phyloP scores from a whole-genome alignment of 2,797 vertebrate species.

The Alca torda region DNA sequence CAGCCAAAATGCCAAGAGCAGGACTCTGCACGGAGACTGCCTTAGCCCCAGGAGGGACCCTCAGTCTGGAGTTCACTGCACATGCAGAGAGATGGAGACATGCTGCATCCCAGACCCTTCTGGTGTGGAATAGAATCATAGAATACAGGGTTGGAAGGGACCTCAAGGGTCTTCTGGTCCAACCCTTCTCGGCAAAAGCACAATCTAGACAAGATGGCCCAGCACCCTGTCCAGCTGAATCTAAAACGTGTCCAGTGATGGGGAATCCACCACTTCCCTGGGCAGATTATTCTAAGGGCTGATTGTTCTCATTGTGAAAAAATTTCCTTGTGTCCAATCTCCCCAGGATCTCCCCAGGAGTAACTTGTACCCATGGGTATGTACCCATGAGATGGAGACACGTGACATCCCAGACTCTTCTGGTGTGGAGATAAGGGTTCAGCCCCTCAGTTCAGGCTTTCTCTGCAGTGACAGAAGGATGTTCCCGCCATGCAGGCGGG shows the following conservation, averaged over 20 bases:
- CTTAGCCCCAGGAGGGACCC: not conserved
- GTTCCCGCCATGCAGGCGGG: not conserved
- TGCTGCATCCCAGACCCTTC: not conserved
- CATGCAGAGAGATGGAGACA: accelerated
- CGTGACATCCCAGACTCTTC: not conserved
- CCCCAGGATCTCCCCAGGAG: not conserved
- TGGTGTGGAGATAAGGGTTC: not conserved
- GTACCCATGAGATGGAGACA: not conserved
- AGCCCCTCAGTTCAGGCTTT: not conserved
- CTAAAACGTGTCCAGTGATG: not conserved
- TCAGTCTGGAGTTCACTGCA: not conserved
- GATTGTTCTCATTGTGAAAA: not conserved
- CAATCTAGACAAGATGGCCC: not conserved
- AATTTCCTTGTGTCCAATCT: not conserved
- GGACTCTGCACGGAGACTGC: not conserved
- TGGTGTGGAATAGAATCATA: not conserved
- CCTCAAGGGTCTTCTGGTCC: not conserved
- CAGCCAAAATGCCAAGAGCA: not conserved
- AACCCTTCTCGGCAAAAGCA: not conserved
- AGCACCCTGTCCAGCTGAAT: not conserved
- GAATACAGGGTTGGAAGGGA: not conserved
- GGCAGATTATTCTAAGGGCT: not conserved
- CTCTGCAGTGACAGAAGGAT: not conserved
- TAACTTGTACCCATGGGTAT: not conserved
- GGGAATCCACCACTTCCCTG: not conserved